Base-by-base conservation (phyloP, 2,888 invertebrate genomes). In the Caenorhabditis doughertyi region DNA sequence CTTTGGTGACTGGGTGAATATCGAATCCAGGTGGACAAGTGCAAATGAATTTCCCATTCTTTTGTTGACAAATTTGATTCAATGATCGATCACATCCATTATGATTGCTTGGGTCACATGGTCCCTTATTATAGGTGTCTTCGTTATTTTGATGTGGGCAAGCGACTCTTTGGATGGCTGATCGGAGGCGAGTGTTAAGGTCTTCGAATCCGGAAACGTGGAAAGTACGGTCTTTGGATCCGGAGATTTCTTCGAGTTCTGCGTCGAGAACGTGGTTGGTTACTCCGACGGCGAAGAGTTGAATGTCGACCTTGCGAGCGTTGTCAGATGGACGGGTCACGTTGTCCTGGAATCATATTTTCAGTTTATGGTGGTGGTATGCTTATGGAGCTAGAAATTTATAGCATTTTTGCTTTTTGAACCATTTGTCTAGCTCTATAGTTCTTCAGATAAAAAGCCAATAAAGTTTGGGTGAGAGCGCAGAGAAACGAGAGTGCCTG, bases 221-320 rank as follows among this genome's bases (percentile, higher is more conserved):
- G 88, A 90, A 90, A 8, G 85, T 86, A 42, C 87, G 77, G 73
- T 87, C 85, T 42, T 85, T 85, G 39, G 84, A 76, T 13, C 87
- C 88, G 58, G 87, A 85, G 72, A 89, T 89, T 65, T 85, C 87
- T 58, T 87, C 85, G 51, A 90, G 80, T 65, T 90, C 90, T 8
- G 84, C 72, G 51, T 89, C 88, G 18, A 90, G 70, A 68, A 89
- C 83, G 89, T 90, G 81, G 64, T 88, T 87, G 5, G 92, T 91
- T 9, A 92, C 90, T 16, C 92, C 92, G 2, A 92, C 90, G 21
- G 92, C 92, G 84, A 92, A 90, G 83, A 92, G 89, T 64, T 90
- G 90, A 65, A 92, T 90, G 27, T 92, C 90, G 32, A 84, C 72
- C 3, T 73, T 71, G 8, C 90, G 85, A 1, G 92, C 91, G 55